A percentile compares a stretch with the other conserved stretches of the same genome.
These are phyloP conservation scores for Phyllostomus discolor DNA, from an alignment of 2,113 vertebrate genomes.

Conservation along the genomic window DNA sequence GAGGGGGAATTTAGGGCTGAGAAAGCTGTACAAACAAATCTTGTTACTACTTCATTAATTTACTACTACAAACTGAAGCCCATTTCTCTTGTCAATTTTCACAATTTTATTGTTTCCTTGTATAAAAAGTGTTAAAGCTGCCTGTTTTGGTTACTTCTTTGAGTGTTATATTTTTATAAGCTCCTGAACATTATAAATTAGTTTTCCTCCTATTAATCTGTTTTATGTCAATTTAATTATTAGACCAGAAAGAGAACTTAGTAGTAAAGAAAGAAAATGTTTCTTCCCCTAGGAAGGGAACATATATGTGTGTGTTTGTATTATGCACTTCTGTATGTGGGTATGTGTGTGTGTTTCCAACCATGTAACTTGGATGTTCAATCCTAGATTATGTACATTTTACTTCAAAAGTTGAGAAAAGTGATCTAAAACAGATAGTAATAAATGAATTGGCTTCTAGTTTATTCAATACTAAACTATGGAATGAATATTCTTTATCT, in stretches of 20 bases:
- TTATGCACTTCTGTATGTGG: background rate
- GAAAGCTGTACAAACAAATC: background rate
- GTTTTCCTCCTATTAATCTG: background rate
- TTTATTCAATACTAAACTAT: background rate
- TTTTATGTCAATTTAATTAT: background rate
- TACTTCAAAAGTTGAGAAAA: background rate
- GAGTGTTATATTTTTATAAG: background rate
- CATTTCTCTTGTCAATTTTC: background rate
- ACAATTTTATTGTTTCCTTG: background rate
- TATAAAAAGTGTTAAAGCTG: background rate
- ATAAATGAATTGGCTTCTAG: background rate
- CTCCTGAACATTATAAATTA: background rate
- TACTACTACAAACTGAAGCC: background rate
- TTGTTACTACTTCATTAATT: background rate
- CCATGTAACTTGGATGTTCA: background rate
- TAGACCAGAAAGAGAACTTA: background rate
- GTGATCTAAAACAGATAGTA: background rate
- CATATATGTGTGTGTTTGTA: background rate
- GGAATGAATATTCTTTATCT: background rate
- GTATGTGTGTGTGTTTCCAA: background rate
- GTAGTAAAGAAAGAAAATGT: background rate
- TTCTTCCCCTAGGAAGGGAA: background rate
- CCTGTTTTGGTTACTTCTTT: background rate
- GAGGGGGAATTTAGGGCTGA: background rate
- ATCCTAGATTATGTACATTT: background rate